Conservation (phyloP, 2,113 vertebrate species). For the Chascanopsetta lugubris region DNA sequence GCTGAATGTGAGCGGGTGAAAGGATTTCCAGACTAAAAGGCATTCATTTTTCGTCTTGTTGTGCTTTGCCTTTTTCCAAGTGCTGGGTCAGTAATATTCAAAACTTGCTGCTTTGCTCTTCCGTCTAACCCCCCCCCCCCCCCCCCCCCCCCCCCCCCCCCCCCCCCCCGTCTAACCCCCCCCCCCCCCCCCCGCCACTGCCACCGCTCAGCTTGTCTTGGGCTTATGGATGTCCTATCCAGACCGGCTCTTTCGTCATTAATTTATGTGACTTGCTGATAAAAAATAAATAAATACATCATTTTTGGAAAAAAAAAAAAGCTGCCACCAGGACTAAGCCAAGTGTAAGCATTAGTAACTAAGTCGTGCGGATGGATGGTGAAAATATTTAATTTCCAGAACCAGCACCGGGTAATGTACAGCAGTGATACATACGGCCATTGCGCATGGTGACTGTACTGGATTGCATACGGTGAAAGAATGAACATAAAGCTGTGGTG, state of each 20-base stretch:
- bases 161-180: no score
- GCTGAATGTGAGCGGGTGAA: conserved; percentile 98
- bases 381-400: conserved; percentile 49
- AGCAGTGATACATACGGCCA: conserved; percentile 29
- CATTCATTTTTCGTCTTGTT: conserved; percentile 96
- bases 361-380: conserved; percentile 47
- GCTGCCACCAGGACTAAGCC: conserved; percentile 58
- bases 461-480: conserved; percentile 3
- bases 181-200: no score
- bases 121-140: no score
- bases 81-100: conserved; percentile 99
- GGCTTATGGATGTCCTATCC: conserved; percentile 67
- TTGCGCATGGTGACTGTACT: background rate
- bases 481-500: background rate
- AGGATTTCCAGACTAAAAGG: conserved; percentile 97
- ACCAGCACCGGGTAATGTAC: conserved; percentile 16
- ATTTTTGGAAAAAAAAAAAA: no score
- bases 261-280: conserved; percentile 56
- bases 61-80: conserved; percentile 94
- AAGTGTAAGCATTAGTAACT: conserved; percentile 68
- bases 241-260: conserved; percentile 58
- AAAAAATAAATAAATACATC: no score
- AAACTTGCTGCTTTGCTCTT: conserved; percentile 89
- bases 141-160: no score
- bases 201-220: conserved; percentile 51